Evolutionary conservation across 2,797 vertebrate genomes (phyloP).

Genomic region (Petrocephalus schoutedeni): DNA sequence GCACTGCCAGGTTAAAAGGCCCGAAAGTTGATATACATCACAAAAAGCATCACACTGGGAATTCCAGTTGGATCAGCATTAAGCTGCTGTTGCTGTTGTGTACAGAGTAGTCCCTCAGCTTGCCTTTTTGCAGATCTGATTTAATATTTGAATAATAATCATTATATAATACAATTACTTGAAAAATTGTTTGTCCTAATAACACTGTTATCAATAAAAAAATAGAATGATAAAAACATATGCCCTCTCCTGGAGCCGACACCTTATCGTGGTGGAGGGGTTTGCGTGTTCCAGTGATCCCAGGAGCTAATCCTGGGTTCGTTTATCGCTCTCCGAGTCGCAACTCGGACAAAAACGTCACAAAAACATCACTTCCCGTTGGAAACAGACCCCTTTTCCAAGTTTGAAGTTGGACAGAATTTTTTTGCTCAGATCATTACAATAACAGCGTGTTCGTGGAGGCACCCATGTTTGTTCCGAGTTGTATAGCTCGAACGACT

Average conservation of each 20-base stretch:
- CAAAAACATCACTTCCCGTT: too few species aligned
- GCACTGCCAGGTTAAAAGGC: conserved; percentile 65
- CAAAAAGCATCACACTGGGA: conserved; percentile 57
- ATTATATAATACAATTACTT: background rate
- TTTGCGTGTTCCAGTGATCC: too few species aligned
- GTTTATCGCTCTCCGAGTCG: too few species aligned
- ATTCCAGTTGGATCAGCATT: conserved; percentile 34
- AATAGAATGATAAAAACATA: background rate
- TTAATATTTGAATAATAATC: background rate
- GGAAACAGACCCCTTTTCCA: too few species aligned
- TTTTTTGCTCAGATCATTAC: too few species aligned
- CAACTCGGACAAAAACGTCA: too few species aligned
- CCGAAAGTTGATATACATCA: conserved; percentile 75
- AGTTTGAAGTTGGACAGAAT: too few species aligned
- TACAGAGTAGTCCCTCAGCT: background rate
- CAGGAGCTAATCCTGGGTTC: too few species aligned
- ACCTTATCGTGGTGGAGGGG: too few species aligned
- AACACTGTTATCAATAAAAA: background rate
- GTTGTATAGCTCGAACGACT: too few species aligned
- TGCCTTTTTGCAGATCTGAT: background rate
- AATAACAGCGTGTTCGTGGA: too few species aligned
- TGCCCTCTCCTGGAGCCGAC: background rate
- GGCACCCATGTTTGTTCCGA: too few species aligned
- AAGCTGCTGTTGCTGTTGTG: conserved; percentile 32
- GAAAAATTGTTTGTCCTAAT: background rate